Evolutionary conservation across 2,113 vertebrate species (phyloP).

Genomic region (Trichomycterus rosablanca): DNA sequence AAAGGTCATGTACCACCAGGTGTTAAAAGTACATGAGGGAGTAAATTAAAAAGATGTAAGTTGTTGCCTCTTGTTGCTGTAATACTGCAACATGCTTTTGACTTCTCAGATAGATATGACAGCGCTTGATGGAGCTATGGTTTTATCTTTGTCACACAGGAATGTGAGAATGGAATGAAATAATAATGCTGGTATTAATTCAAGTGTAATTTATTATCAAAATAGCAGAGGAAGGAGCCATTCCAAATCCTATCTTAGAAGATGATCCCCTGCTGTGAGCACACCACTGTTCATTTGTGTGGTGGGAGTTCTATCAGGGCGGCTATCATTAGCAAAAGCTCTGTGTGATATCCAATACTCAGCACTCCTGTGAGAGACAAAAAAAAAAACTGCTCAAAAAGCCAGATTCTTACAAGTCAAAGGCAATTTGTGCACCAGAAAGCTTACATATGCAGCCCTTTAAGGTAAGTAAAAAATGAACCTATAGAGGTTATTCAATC

Average conservation of each 20-base stretch:
- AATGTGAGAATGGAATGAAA: slow-evolving; percentile 21
- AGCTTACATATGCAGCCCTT: neutral
- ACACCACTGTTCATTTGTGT: slow-evolving; percentile 41
- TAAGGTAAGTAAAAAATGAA: no score
- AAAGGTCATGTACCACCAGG: slow-evolving; percentile 54
- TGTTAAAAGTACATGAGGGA: slow-evolving; percentile 42
- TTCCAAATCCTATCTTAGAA: slow-evolving; percentile 29
- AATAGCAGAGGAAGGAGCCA: slow-evolving; percentile 38
- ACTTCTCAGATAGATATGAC: slow-evolving; percentile 37
- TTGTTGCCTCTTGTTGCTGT: slow-evolving; percentile 46
- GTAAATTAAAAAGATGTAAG: slow-evolving; percentile 41
- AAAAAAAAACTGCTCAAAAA: neutral
- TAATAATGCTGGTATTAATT: slow-evolving; percentile 38
- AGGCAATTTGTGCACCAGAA: no score
- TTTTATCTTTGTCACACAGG: slow-evolving; percentile 22
- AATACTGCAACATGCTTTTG: slow-evolving; percentile 39
- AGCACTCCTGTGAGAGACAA: neutral
- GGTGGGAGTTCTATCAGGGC: slow-evolving; percentile 28
- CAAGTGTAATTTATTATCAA: slow-evolving; percentile 38
- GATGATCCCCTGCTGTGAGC: slow-evolving; percentile 34
- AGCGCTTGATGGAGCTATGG: slow-evolving; percentile 33
- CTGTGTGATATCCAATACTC: slow-evolving; percentile 23
- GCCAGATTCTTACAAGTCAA: neutral
- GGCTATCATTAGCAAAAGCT: slow-evolving; percentile 32
- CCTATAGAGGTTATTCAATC: no score